Base-by-base conservation (phyloP, 2,113 vertebrate species). In the Scopus umbretta region DNA sequence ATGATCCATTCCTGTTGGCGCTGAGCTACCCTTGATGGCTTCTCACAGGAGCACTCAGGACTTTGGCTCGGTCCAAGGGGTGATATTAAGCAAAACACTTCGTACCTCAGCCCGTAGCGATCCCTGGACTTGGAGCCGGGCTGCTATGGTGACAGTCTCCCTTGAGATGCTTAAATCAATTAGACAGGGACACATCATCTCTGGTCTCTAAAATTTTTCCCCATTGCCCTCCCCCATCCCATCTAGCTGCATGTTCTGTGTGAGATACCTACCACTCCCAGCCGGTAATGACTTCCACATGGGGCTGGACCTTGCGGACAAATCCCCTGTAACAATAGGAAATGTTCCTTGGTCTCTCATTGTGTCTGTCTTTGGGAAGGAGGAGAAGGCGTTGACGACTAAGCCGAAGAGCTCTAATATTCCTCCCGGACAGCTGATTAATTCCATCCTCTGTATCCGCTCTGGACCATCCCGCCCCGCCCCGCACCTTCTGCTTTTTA, bases 221-320 rank as follows among this genome's bases (percentile, higher is more conserved):
- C 89, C 1, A 2, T 90, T 92, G 92, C 84, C 84, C 96, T 93
- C 94, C 95, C 92, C 96, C 88, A 92, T 96, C 92, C 83, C 83
- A 73, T 92, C 62, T 49, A 90, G 42, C 94, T 65, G 90, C 72
- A 38, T 86, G 82, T 95, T 94, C 86, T 96, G 80, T 86, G 74
- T 2, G 9, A 92, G 95, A 96, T 95, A 95, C 96, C 97, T 96
- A 93, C 97, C 97, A 96, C 96, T 97, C 97, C 96, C 96, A 95
- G 81, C 82, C 81, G n/a, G 78, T 97, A 97, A 97, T 97, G 96
- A 97, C 97, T 97, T 97, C 96, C 97, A 97, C 95, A 94, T 97
- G 97, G 94, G 90, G 88, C 83, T 92, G 92, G 90, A 87, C 96
- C 94, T 92, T 68, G 88, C 93, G 90, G 92, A 97, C 92, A 92